Evolutionary conservation across 2,797 vertebrate genomes (phyloP).

Genomic region (Helicolenus hilgendorfi): DNA sequence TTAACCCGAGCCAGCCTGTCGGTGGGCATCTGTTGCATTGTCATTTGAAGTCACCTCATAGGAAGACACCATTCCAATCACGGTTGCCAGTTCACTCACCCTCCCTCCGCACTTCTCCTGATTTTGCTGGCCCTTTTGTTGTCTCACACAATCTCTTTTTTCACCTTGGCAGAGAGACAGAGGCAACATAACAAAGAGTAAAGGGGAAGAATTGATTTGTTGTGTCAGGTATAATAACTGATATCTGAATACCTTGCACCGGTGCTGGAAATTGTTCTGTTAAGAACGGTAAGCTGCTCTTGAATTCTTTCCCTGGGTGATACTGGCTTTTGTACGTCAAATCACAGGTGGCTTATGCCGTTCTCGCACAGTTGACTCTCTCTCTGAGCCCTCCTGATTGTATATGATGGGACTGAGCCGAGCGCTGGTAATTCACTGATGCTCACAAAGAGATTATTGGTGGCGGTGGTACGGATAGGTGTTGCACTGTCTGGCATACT

Average conservation of each 20-base stretch:
- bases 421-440: conserved; percentile 41
- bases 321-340: conserved; percentile 69
- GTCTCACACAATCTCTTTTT: conserved; percentile 78
- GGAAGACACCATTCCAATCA: conserved; percentile 76
- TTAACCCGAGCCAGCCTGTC: conserved; percentile 64
- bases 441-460: conserved; percentile 56
- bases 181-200: conserved; percentile 61
- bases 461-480: not conserved
- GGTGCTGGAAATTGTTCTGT: conserved; percentile 72
- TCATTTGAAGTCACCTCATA: conserved; percentile 81
- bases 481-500: conserved; percentile 14
- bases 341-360: conserved; percentile 69
- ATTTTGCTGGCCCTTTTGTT: conserved; percentile 81
- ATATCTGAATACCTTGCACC: conserved; percentile 81
- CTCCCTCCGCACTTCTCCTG: conserved; percentile 39
- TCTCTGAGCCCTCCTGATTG: conserved; percentile 44
- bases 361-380: conserved; percentile 47
- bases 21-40: conserved; percentile 76
- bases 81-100: conserved; percentile 61
- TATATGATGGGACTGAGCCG: conserved; percentile 47
- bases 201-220: conserved; percentile 82
- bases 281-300: conserved; percentile 74
- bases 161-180: conserved; percentile 71
- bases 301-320: conserved; percentile 61
- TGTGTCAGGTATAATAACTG: conserved; percentile 84